Percentiles rank a stretch among this genome's conserved stretches.
These are phyloP conservation scores for Peromyscus californicus DNA, from an alignment of 2,113 vertebrate species.

Conservation along the genomic window DNA sequence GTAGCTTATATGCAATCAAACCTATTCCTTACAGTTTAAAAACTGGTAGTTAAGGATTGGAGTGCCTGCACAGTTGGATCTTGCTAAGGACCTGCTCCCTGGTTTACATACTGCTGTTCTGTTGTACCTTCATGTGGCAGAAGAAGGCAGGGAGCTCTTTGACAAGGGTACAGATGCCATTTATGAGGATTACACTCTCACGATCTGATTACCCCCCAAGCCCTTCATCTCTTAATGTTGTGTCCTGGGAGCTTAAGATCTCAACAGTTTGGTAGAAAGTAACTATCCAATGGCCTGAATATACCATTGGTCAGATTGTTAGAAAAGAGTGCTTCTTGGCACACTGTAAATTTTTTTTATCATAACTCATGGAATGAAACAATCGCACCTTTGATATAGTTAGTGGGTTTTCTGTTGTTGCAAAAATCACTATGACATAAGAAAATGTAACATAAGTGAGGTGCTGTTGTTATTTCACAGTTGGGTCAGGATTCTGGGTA, in stretches of 20 bases:
- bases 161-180: not conserved
- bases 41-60: not conserved
- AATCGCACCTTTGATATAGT: not conserved
- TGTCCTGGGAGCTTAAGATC: not conserved
- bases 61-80: not conserved
- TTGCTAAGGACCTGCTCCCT: not conserved
- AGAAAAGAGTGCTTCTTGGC: not conserved
- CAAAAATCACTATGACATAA: not conserved
- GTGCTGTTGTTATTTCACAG: not conserved
- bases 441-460: not conserved
- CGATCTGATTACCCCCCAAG: not conserved
- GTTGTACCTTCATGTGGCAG: not conserved
- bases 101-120: not conserved
- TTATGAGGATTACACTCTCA: not conserved
- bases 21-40: not conserved
- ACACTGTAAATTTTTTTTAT: not conserved
- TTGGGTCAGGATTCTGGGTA: not conserved
- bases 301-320: fast-evolving
- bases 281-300: not conserved
- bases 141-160: not conserved
- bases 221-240: not conserved
- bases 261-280: not conserved
- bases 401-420: not conserved
- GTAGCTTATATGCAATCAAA: not conserved
- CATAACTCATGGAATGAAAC: not conserved